These are phyloP conservation scores for Dusona sp. DNA, from an alignment of 2,888 invertebrate genomes.

Conservation along the genomic window DNA sequence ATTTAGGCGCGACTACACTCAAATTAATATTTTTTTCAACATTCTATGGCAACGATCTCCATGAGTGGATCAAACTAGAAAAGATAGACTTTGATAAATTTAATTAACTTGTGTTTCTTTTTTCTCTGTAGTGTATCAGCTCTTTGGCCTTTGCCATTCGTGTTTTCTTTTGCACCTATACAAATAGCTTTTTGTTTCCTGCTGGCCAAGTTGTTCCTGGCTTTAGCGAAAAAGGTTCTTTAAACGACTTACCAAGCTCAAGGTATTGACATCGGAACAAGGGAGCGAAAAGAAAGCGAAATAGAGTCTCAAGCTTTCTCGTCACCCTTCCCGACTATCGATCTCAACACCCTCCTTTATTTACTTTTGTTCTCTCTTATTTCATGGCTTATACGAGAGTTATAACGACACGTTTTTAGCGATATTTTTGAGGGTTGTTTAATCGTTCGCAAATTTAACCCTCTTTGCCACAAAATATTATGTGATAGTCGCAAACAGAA, in stretches of 20 bases:
- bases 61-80: not conserved
- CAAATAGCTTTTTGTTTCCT: constrained; percentile 24
- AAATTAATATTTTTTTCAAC: not conserved
- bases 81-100: not conserved
- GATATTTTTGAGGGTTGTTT: not conserved
- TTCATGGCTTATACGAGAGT: constrained; percentile 18
- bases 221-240: constrained; percentile 43
- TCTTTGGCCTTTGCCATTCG: not conserved
- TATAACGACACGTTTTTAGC: not conserved
- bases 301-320: constrained; percentile 10
- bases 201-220: constrained; percentile 40
- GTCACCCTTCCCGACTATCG: constrained; percentile 50
- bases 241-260: constrained; percentile 59
- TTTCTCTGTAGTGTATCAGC: not conserved
- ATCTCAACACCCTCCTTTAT: constrained; percentile 56
- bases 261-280: constrained; percentile 40
- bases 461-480: not conserved
- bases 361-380: constrained; percentile 45
- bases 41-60: not conserved
- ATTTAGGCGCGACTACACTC: not conserved
- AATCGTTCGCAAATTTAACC: not conserved
- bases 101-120: not conserved
- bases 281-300: constrained; percentile 17
- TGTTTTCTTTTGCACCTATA: not conserved
- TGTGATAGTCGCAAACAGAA: not conserved